Base-by-base conservation (phyloP, 1,140 invertebrate species). In the Drosophila auraria region DNA sequence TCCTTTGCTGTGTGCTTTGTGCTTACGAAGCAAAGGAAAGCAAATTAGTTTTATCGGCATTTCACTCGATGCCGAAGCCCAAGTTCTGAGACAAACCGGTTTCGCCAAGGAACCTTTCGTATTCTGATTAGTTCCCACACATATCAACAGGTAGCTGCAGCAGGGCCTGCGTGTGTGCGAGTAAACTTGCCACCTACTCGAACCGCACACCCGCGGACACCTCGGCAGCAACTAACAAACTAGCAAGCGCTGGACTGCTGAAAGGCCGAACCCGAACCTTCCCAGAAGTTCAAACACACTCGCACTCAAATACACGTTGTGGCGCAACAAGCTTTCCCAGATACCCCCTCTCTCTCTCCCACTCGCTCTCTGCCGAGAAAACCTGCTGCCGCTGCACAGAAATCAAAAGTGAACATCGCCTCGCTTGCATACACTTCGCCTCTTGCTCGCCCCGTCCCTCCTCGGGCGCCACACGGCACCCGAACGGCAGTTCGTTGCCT, bases 401-500 rank as follows among this genome's bases (percentile, higher is more conserved):
- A 90, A 90, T 82, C 86, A 90, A 90, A 90, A 90, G 86, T 90
- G 82, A 90, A 91, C 86, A 82, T 80, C 80, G 82, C 76, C 53
- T 86, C 60, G 61, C 83, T 8, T 84, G 83, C 83, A 86, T 62
- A 72, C 64, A 69, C 62, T 47, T 23, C 38, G 53, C 54, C 33
- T 42, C 25, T 45, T 3, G 38, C 15, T 36, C 30, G 25, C 30
- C 7, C 20, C 14, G 27, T 20, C 44, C 58, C 17, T 47, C 50
- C 59, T 49, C 36, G 62, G 56, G 62, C 59, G 61, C 62, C 70
- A 58, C 51, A 45, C n/a, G 60, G 11, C 53, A 63, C 23, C 27
- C 80, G 83, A 87, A 87, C 66, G 54, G 47, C 65, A 83, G 82
- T 84, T 87, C 82, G 82, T 84, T 84, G 83, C 83, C 86, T 79